Base-by-base conservation (phyloP, 1,140 invertebrate species). In the Dendrolimus kikuchii region DNA sequence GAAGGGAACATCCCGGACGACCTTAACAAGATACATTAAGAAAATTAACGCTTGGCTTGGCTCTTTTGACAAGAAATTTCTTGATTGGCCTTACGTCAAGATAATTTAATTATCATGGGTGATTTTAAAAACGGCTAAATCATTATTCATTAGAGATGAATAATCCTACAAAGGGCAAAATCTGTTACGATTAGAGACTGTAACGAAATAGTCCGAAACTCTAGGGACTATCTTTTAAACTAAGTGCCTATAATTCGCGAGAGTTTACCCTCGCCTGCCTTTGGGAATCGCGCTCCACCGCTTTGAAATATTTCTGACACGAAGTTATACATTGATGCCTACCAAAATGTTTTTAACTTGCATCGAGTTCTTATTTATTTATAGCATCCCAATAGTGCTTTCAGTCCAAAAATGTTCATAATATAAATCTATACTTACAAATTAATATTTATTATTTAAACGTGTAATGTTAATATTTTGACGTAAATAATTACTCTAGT, bases 161-260 rank as follows among this genome's bases (percentile, higher is more conserved):
- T n/a, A 9, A 42, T n/a, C 7, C n/a, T 10, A n/a, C 43, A 45
- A 10, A 10, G 43, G 43, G n/a, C 2, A 10, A 9, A 43, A 74
- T 69, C 64, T 52, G 55, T 57, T 43, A 55, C 53, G 59, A 67
- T 52, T 65, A 66, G 59, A 53, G 60, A 69, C 54, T 71, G 67
- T 73, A 71, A 76, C 69, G 70, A 70, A 76, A 81, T 62, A 71
- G 49, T 51, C 51, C 55, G 49, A 51, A 64, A 75, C 77, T 71
- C 75, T 55, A 55, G 64, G 66, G 77, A 70, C 75, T 66, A 80
- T 82, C 77, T 71, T 77, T 82, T 82, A 77, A 80, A 77, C 68
- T 79, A 82, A 82, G 75, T 82, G 77, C 60, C 79, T 77, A 82
- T 82, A 82, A 82, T 80, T 82, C 74, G 77, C 74, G 61, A 64